Conservation (phyloP, 1,140 invertebrate species). For the Zaprionus gabonicus region DNA sequence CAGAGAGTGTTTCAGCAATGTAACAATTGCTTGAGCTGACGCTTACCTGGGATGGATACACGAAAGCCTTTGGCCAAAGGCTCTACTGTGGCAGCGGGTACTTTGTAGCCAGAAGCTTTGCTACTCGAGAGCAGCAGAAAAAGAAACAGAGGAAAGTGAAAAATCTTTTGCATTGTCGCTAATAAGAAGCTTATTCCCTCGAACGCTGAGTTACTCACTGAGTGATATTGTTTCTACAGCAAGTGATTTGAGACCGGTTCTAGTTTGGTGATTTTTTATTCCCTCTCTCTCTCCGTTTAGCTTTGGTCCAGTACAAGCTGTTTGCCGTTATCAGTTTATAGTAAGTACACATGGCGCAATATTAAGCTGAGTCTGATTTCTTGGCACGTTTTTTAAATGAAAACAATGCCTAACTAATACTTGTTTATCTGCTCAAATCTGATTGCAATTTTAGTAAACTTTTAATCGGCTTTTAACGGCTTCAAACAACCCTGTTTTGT, state of each 20-base stretch:
- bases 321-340: constrained; percentile 3
- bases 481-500: not conserved
- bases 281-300: not conserved
- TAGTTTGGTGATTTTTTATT: constrained; percentile 33
- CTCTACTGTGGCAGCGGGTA: constrained; percentile 58
- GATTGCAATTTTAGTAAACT: not conserved
- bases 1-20: not conserved
- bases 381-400: not conserved
- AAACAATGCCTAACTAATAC: not conserved
- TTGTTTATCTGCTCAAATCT: not conserved
- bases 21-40: not conserved
- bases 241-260: constrained; percentile 34
- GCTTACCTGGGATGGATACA: constrained; percentile 72
- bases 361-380: not conserved
- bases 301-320: not conserved
- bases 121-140: constrained; percentile 10
- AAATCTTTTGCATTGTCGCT: constrained; percentile 15
- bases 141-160: not conserved
- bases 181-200: constrained; percentile 1
- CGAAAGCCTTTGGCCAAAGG: constrained; percentile 60
- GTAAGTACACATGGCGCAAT: not conserved
- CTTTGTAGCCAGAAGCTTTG: constrained; percentile 46
- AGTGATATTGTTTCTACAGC: constrained; percentile 9
- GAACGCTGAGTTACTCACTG: constrained; percentile 26
- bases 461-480: not conserved